Evolutionary conservation across 2,113 vertebrate genomes (phyloP).

Genomic region (Mobula birostris): DNA sequence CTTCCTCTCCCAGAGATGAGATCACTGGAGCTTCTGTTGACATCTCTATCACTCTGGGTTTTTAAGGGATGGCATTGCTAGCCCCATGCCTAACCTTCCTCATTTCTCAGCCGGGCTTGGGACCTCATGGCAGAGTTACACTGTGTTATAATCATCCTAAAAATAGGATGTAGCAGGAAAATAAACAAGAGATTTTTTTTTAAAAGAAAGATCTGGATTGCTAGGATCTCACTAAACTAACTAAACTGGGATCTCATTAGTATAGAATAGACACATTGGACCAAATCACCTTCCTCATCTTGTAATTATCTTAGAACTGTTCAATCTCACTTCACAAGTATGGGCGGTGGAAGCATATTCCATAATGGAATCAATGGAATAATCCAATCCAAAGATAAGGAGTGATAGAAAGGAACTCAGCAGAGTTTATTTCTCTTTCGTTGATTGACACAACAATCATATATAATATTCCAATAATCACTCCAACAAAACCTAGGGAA

Average conservation of each 20-base stretch:
- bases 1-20: too few relatives aligned
- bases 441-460: too few relatives aligned
- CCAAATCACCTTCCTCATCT: neutral
- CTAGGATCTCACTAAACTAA: neutral
- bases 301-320: neutral
- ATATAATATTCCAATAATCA: neutral
- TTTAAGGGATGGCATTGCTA: too few relatives aligned
- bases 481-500: neutral
- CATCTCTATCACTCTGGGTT: too few relatives aligned
- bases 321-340: neutral
- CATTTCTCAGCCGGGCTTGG: too few relatives aligned
- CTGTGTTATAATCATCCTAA: neutral
- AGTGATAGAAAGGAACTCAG: neutral
- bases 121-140: too few relatives aligned
- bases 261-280: too few relatives aligned
- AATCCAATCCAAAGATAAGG: neutral
- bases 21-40: too few relatives aligned
- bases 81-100: too few relatives aligned
- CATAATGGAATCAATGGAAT: neutral
- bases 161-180: too few relatives aligned
- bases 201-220: neutral
- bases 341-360: neutral
- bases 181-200: too few relatives aligned
- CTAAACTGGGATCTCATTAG: too few relatives aligned
- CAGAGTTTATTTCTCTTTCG: neutral